These are phyloP conservation scores for Lasioglossum calceatum DNA, from an alignment of 2,888 invertebrate genomes.

Conservation along the genomic window DNA sequence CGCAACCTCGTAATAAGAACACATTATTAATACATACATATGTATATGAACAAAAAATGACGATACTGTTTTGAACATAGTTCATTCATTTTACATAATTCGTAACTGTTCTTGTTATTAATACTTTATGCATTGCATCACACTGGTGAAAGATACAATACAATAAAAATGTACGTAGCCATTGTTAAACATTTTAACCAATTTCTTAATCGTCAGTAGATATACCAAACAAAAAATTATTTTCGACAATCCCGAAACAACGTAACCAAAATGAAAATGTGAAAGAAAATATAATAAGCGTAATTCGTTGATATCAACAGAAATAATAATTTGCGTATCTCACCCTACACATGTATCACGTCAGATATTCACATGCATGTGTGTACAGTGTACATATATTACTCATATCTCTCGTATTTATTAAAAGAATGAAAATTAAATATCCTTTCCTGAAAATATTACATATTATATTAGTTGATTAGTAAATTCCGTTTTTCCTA, in stretches of 20 bases:
- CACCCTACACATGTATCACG: constrained; percentile 44
- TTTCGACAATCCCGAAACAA: background rate
- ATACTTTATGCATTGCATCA: background rate
- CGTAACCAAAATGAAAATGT: background rate
- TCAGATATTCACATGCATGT: constrained; percentile 43
- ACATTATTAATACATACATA: background rate
- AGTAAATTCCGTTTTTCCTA: constrained; percentile 35
- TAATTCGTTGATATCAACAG: background rate
- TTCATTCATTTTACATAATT: background rate
- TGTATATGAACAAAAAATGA: background rate
- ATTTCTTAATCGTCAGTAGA: background rate
- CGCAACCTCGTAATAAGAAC: background rate
- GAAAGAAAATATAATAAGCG: constrained; percentile 1
- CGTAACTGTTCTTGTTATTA: background rate
- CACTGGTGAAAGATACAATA: background rate
- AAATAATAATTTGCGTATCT: constrained; percentile 28
- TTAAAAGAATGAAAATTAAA: constrained; percentile 53
- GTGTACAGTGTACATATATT: constrained; percentile 24
- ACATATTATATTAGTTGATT: constrained; percentile 46
- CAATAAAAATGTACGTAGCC: background rate
- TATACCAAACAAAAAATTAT: background rate
- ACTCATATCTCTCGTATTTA: constrained; percentile 32
- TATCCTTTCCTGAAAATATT: constrained; percentile 44
- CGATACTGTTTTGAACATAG: background rate
- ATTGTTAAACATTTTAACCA: background rate